These are phyloP conservation scores for Trididemnum clinides DNA, from an alignment of 23 tunicate genomes.

Conservation along the genomic window DNA sequence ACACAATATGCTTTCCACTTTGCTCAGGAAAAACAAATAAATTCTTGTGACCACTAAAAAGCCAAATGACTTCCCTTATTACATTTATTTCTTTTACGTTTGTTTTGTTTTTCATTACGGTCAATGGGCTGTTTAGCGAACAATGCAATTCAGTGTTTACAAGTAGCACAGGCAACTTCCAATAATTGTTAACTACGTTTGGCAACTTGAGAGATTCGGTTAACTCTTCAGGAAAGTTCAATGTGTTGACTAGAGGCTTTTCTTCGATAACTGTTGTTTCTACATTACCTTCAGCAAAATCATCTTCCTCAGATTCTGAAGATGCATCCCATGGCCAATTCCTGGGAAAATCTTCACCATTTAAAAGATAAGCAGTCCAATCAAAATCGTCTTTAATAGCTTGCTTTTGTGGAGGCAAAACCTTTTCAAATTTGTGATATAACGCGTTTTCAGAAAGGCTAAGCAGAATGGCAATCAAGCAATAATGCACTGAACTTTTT, in stretches of 20 bases:
- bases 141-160: background rate
- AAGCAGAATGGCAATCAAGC: constrained; percentile 45
- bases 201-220: background rate
- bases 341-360: constrained; percentile 78
- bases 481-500: constrained; percentile 59
- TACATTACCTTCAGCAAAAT: constrained; percentile 34
- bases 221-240: background rate
- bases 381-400: constrained; percentile 36
- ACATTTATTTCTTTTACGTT: constrained; percentile 40
- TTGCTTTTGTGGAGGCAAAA: background rate
- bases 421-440: constrained; percentile 14
- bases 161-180: background rate
- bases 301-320: constrained; percentile 53
- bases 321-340: constrained; percentile 70
- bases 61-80: constrained; percentile 79
- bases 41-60: constrained; percentile 45
- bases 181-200: background rate
- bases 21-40: constrained; percentile 55
- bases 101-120: background rate
- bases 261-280: background rate
- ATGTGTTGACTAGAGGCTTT: background rate
- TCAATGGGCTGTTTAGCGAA: background rate
- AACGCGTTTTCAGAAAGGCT: constrained; percentile 59
- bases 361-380: constrained; percentile 71
- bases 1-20: constrained; percentile 29